Evolutionary conservation across 2,888 invertebrate genomes (phyloP), one percentile per base, ranked within the genome.

Genomic region (Disparrhopalites patrizii): DNA sequence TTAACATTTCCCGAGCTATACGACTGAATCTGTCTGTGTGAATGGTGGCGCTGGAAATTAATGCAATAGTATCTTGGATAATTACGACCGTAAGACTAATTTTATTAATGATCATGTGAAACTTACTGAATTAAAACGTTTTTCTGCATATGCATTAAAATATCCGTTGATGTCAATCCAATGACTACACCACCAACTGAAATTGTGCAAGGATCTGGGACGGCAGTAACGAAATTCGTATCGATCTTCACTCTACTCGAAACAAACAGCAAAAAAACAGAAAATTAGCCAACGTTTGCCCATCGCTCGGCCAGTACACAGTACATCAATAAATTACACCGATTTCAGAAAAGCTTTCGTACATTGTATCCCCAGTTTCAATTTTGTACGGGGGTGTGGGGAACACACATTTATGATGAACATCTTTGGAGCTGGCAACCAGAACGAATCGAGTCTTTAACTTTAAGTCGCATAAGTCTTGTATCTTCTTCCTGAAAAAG

Each of bases 131-230:
- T 84, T 73, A 92, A 83, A 80, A 94, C 94, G 77, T 89, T 87
- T 76, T 86, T 86, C 52, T 88, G 85, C 31, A 95, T 80, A 77
- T 94, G 91, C 81, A 91, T 88, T 8, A 95, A 80, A 47, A 90
- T 82, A 78, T 96, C 96, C 0, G 87, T 86, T 28, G 93, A 87
- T 2, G 93, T 93, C 28, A 89, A 80, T 0, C 89, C 92, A 65
- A 96, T 80, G 3, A 87, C 79, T 0, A 94, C 78, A 2, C 92
- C 93, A 75, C 87, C 85, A 58, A 95, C 81, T 76, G 86, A 84
- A 3, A 96, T 77, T 20, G 89, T 83, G 75, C 88, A 86, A 0
- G 95, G 96, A 82, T 95, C 94, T 0, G 92, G 85, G 71, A 90
- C 79, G 75, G 89, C 83, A 66, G 85, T 83, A 2, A 90, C 78